Evolutionary conservation across 1,140 invertebrate species (phyloP), one percentile per base, ranked within the genome.

Genomic region (Nymphalis io): DNA sequence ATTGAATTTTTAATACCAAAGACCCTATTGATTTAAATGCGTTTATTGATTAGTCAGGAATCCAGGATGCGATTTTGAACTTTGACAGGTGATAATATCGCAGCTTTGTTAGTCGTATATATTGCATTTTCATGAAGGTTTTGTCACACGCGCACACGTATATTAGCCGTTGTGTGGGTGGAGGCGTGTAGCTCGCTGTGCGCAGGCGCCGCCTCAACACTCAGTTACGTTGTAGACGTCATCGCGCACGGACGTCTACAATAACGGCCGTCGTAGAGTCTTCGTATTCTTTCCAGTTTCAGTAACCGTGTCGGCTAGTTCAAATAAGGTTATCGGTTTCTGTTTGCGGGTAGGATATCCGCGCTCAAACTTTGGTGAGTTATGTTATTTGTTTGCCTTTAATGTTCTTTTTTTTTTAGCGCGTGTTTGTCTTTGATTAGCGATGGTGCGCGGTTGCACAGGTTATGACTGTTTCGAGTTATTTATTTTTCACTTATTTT

Each of bases 91-190:
- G 67, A 75, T 72, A 75, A 57, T 33, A 72, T 76, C 79, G 82
- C 83, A 80, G 76, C 76, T 68, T 78, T 63, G 62, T 78, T 78
- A 66, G 81, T 83, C 73, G 76, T 73, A 72, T 70, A 73, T 68
- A 58, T 75, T 84, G 79, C 81, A 84, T 88, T 86, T 87, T 87
- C 81, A 85, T 80, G 82, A 82, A 85, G 83, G 78, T 69, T 84
- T 75, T 58, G 66, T 73, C 68, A 70, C 55, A 74, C 74, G 38
- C 74, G 68, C 70, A 65, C 60, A 38, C 21, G 62, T 62, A 57
- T 57, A 33, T 33, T 33, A 33, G 46, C n/a, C 20, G 48, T 10
- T 78, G 80, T 84, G 82, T 83, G 80, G 18, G 80, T 79, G 78
- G 75, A 86, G 82, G 82, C 84, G 84, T 74, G 74, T 81, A 78